phyloP scores from a whole-genome alignment of 2,113 vertebrate genomes.

The Steatornis caripensis region DNA sequence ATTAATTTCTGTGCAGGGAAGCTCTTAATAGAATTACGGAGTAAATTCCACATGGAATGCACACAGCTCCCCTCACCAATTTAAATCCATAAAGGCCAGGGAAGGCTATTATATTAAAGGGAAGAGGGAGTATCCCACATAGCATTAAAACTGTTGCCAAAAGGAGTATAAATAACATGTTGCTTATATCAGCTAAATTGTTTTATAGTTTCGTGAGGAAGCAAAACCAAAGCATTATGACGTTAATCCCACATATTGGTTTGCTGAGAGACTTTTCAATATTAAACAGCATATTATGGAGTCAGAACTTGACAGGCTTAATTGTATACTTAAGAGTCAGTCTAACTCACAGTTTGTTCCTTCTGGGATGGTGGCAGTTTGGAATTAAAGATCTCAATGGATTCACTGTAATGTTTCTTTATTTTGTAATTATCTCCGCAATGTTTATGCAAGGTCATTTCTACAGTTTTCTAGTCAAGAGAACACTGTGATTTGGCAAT shows the following conservation, averaged over 20 bases:
- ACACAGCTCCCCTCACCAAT: neutral
- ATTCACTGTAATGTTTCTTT: constrained; percentile 38
- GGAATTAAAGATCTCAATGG: constrained; percentile 42
- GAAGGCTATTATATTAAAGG: neutral
- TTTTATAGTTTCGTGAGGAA: constrained; percentile 30
- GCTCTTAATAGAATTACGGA: constrained; percentile 55
- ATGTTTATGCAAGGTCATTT: constrained; percentile 20
- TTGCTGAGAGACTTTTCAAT: constrained; percentile 53
- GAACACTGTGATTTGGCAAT: neutral
- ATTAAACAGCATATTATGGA: constrained; percentile 52
- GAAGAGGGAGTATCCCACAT: neutral
- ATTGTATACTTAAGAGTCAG: constrained; percentile 58
- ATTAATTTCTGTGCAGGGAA: constrained; percentile 47
- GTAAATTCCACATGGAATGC: constrained; percentile 9
- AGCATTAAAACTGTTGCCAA: neutral
- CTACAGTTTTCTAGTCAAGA: neutral
- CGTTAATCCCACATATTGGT: constrained; percentile 2
- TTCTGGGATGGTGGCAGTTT: constrained; percentile 27
- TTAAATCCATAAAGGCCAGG: neutral
- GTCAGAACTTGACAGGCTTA: constrained; percentile 46
- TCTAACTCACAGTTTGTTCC: constrained; percentile 41
- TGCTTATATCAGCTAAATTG: constrained; percentile 6
- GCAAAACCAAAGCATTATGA: neutral
- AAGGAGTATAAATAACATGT: neutral
- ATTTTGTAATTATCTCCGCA: constrained; percentile 30